These are phyloP conservation scores for Onychorhynchus coronatus DNA, from an alignment of 2,113 vertebrate species.

Conservation along the genomic window DNA sequence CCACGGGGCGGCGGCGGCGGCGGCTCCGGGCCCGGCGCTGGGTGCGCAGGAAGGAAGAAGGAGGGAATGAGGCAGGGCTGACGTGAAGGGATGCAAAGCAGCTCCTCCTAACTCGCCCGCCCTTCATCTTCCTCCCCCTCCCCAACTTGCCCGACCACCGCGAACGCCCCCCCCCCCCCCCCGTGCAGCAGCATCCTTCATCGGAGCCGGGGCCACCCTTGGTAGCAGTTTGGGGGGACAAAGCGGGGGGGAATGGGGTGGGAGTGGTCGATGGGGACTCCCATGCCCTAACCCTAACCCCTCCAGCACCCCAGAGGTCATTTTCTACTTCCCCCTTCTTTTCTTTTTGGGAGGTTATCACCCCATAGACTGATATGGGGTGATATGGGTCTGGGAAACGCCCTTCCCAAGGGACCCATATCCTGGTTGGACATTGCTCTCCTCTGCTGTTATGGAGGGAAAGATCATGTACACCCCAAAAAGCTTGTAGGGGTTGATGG, in stretches of 20 bases:
- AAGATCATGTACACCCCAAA: not conserved
- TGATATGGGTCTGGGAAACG: not conserved
- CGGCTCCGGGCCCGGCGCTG: slow-evolving; percentile 29
- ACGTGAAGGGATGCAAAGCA: slow-evolving; percentile 81
- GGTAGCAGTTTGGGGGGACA: not conserved
- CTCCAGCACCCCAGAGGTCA: not conserved
- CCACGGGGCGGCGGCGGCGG: slow-evolving; percentile 7
- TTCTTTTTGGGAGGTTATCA: not conserved
- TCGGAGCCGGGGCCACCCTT: not conserved
- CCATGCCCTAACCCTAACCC: too few relatives aligned
- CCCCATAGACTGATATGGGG: accelerated
- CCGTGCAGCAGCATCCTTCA: slow-evolving; percentile 15
- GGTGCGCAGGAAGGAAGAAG: slow-evolving; percentile 70
- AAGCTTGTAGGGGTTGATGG: not conserved
- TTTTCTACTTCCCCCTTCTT: not conserved
- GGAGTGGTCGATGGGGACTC: not conserved
- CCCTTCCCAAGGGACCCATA: not conserved
- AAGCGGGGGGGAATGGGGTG: not conserved
- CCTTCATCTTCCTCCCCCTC: slow-evolving; percentile 71
- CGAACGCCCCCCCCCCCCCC: slow-evolving; percentile 15
- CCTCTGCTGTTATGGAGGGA: accelerated
- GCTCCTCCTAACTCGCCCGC: slow-evolving; percentile 75
- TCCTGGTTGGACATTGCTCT: accelerated
- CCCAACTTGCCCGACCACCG: slow-evolving; percentile 67
- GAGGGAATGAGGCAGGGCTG: slow-evolving; percentile 82